phyloP scores from a whole-genome alignment of 2,888 invertebrate species.

The Drosophila macrospina region DNA sequence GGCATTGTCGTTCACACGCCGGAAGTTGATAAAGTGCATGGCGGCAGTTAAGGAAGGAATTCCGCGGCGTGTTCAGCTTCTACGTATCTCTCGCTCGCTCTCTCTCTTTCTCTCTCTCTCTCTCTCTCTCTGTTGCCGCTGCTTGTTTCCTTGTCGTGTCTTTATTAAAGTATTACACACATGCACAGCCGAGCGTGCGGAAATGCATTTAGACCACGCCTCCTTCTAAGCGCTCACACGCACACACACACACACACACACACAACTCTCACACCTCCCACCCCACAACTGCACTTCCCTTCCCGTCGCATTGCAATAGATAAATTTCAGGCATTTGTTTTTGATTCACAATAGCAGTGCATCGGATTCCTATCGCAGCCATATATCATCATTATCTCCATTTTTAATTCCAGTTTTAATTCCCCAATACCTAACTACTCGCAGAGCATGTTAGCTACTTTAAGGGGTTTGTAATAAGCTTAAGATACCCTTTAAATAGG shows the following conservation, averaged over 20 bases:
- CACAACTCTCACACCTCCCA: constrained; percentile 1
- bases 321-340: constrained; percentile 52
- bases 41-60: constrained; percentile 61
- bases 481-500: too few relatives aligned
- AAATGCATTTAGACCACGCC: constrained; percentile 66
- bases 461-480: too few relatives aligned
- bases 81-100: neutral
- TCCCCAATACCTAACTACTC: neutral
- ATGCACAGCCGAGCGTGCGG: constrained; percentile 45
- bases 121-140: neutral
- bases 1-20: constrained; percentile 61
- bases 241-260: too few relatives aligned
- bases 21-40: constrained; percentile 80
- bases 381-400: constrained; percentile 51
- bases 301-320: constrained; percentile 35
- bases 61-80: constrained; percentile 58
- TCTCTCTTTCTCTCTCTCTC: neutral
- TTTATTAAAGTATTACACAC: constrained; percentile 70
- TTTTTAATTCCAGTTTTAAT: constrained; percentile 21
- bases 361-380: constrained; percentile 27
- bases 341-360: constrained; percentile 31
- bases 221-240: constrained; percentile 6
- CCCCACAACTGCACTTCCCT: neutral
- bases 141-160: constrained; percentile 46
- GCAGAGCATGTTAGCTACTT: neutral